Conservation (phyloP, 2,797 vertebrate genomes). For the Peromyscus nudipes region DNA sequence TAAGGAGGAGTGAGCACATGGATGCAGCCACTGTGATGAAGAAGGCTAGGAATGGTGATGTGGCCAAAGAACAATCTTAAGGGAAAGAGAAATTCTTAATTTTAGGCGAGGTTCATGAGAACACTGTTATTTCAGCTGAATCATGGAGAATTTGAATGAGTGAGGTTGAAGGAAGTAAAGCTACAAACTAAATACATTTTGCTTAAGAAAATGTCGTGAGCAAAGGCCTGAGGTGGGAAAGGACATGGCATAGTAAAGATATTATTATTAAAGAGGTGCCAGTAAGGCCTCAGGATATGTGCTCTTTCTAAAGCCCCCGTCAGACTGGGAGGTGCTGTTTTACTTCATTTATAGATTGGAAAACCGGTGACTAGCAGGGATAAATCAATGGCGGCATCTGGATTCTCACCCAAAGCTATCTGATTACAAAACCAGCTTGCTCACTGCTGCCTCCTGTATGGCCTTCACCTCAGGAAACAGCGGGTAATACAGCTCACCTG, state of each 20-base stretch:
- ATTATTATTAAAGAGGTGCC: neutral
- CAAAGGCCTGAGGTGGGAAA: neutral
- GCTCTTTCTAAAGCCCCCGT: neutral
- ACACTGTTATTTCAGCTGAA: neutral
- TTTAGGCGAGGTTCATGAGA: neutral
- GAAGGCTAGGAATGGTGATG: neutral
- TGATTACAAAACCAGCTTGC: neutral
- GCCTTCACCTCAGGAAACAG: neutral
- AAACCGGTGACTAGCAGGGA: neutral
- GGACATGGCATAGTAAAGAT: neutral
- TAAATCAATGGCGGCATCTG: neutral
- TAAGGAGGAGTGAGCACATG: neutral
- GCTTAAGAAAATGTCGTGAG: neutral
- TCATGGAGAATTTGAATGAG: conserved; percentile 20
- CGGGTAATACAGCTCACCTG: neutral
- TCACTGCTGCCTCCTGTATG: neutral
- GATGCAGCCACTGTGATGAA: neutral
- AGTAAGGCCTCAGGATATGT: neutral
- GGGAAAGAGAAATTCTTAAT: neutral
- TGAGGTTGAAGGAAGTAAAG: conserved; percentile 3
- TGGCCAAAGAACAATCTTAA: neutral
- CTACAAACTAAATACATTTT: conserved; percentile 27
- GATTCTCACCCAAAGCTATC: neutral
- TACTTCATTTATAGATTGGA: neutral
- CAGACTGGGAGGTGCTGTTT: neutral